Percentiles rank a stretch among this genome's conserved stretches.
These are phyloP conservation scores for Rhingia rostrata DNA, from an alignment of 2,888 invertebrate species.

Conservation along the genomic window DNA sequence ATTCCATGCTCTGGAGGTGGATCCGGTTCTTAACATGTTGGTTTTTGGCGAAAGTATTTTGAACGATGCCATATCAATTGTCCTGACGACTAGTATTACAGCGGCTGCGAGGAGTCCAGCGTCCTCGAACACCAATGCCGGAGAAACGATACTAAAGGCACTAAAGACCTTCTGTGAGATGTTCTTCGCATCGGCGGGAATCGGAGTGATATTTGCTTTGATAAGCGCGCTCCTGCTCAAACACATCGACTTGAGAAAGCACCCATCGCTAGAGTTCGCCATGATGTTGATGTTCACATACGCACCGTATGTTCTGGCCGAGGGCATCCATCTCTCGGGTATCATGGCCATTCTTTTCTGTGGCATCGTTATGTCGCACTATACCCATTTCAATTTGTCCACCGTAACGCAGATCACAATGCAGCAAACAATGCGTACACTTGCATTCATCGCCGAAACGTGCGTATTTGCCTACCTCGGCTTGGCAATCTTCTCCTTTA, in stretches of 20 bases:
- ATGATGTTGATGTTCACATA: slow-evolving; percentile 99
- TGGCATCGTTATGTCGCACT: slow-evolving; percentile 99
- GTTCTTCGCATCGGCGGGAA: slow-evolving; percentile 99
- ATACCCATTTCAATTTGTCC: slow-evolving; percentile 98
- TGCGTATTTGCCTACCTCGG: slow-evolving; percentile 99
- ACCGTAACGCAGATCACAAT: slow-evolving; percentile 99
- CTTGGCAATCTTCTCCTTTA: slow-evolving; percentile 90
- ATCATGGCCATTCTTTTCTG: slow-evolving; percentile 99
- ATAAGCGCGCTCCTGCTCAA: slow-evolving; percentile 96
- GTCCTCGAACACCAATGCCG: slow-evolving; percentile 85
- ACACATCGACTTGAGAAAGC: slow-evolving; percentile 97
- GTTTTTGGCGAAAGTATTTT: slow-evolving; percentile 93
- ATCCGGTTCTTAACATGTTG: slow-evolving; percentile 99
- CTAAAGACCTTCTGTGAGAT: slow-evolving; percentile 96
- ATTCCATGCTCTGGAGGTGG: slow-evolving; percentile 98
- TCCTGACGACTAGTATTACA: slow-evolving; percentile 94
- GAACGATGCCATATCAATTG: slow-evolving; percentile 99
- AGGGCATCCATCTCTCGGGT: slow-evolving; percentile 97
- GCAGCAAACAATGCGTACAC: slow-evolving; percentile 97
- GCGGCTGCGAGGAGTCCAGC: slow-evolving; percentile 88
- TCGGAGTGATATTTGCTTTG: slow-evolving; percentile 97
- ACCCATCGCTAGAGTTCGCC: slow-evolving; percentile 98
- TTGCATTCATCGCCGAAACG: slow-evolving; percentile 99
- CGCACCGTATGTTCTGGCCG: slow-evolving; percentile 98
- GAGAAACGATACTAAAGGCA: slow-evolving; percentile 93